Conservation (phyloP, 2,888 invertebrate genomes). For the Rotaria macrura region DNA sequence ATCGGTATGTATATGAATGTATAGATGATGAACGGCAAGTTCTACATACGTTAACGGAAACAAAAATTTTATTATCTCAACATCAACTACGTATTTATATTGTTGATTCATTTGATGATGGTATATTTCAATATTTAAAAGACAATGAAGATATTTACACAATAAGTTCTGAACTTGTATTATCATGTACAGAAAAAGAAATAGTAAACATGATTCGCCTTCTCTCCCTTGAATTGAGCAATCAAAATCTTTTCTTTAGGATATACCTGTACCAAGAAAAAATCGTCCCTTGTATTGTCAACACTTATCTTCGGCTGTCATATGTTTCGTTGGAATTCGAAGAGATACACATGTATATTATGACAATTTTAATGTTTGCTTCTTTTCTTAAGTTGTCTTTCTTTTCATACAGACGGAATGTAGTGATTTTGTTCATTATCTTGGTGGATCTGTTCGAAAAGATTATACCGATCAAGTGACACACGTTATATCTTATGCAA, state of each 20-base stretch:
- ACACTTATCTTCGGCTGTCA: neutral
- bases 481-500: constrained; percentile 78
- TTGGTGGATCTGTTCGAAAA: constrained; percentile 87
- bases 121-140: constrained; percentile 10
- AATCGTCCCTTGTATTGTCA: neutral
- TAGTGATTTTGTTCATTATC: constrained; percentile 71
- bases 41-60: neutral
- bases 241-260: neutral
- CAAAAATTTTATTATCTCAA: neutral
- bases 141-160: constrained; percentile 1
- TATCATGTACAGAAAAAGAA: constrained; percentile 11
- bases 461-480: constrained; percentile 74
- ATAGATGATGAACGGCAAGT: neutral
- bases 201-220: neutral
- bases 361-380: too few relatives aligned
- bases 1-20: neutral
- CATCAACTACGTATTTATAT: neutral
- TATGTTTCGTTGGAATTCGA: neutral
- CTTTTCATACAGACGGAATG: constrained; percentile 25
- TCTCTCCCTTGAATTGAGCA: too few relatives aligned
- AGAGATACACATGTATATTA: neutral
- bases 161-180: constrained; percentile 4
- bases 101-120: constrained; percentile 14
- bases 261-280: neutral
- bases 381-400: too few relatives aligned